These are phyloP conservation scores for Oreochromis spilurus DNA, from an alignment of 2,113 vertebrate genomes.

Conservation along the genomic window DNA sequence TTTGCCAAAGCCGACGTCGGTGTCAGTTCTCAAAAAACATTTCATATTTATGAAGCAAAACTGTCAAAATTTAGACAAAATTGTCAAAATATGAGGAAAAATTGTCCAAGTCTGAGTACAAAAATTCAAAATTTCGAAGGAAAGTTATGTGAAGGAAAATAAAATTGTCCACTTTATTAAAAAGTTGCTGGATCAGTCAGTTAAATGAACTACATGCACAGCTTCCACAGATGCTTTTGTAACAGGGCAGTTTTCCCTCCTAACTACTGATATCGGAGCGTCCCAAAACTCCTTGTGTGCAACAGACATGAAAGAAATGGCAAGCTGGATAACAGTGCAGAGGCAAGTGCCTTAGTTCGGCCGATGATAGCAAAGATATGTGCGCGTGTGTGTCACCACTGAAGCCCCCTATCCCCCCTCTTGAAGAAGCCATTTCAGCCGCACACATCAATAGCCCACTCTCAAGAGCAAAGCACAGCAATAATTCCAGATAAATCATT, in stretches of 20 bases:
- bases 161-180: background rate
- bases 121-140: background rate
- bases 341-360: conserved; percentile 9
- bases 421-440: conserved; percentile 66
- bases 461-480: conserved; percentile 58
- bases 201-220: background rate
- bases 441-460: conserved; percentile 63
- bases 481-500: conserved; percentile 71
- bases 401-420: conserved; percentile 27
- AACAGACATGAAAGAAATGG: background rate
- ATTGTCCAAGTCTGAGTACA: background rate
- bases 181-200: background rate
- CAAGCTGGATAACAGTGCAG: conserved; percentile 3
- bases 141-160: background rate
- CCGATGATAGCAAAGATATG: conserved; percentile 23
- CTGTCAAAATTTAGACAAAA: background rate
- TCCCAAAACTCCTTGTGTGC: background rate
- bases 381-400: background rate
- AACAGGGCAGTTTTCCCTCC: background rate
- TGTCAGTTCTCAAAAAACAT: background rate
- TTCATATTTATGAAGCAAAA: background rate
- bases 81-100: background rate
- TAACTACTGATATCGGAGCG: background rate
- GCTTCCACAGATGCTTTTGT: background rate
- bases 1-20: background rate